Evolutionary conservation across 1,140 invertebrate species (phyloP).

Genomic region (Zophobas atratus): DNA sequence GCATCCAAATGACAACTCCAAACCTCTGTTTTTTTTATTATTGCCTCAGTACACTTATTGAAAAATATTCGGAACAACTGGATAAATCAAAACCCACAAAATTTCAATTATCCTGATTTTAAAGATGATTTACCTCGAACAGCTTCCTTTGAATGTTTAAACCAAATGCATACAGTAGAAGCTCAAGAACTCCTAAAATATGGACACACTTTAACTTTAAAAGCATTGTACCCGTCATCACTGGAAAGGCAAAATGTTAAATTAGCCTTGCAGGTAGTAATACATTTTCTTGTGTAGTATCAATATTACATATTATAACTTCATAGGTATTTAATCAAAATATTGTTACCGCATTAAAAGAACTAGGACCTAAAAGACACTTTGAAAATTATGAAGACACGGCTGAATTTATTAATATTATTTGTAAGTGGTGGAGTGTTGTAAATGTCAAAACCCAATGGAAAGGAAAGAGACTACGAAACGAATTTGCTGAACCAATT

Average conservation of each 20-base stretch:
- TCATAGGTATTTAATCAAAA: too few relatives aligned
- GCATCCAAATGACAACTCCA: neutral
- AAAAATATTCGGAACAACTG: constrained; percentile 32
- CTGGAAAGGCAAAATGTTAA: constrained; percentile 49
- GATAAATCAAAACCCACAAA: neutral
- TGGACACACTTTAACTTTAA: constrained; percentile 40
- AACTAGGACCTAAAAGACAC: constrained; percentile 21
- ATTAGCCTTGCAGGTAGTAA: constrained; percentile 34
- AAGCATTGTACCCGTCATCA: constrained; percentile 41
- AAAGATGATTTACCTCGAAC: neutral
- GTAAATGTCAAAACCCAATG: constrained; percentile 38
- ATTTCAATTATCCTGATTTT: constrained; percentile 1
- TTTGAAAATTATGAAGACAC: constrained; percentile 33
- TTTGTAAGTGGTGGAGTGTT: constrained; percentile 33
- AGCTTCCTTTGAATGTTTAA: constrained; percentile 37
- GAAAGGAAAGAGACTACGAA: neutral
- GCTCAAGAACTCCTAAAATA: constrained; percentile 32
- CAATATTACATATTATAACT: too few relatives aligned
- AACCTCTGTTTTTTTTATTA: constrained; percentile 5
- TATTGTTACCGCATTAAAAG: neutral
- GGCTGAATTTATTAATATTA: constrained; percentile 37
- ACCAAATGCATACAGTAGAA: constrained; percentile 17
- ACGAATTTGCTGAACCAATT: constrained; percentile 9
- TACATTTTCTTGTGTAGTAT: neutral
- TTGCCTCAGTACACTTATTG: constrained; percentile 10